Evolutionary conservation across 2,888 invertebrate genomes (phyloP).

Genomic region (Brassicogethes aeneus): DNA sequence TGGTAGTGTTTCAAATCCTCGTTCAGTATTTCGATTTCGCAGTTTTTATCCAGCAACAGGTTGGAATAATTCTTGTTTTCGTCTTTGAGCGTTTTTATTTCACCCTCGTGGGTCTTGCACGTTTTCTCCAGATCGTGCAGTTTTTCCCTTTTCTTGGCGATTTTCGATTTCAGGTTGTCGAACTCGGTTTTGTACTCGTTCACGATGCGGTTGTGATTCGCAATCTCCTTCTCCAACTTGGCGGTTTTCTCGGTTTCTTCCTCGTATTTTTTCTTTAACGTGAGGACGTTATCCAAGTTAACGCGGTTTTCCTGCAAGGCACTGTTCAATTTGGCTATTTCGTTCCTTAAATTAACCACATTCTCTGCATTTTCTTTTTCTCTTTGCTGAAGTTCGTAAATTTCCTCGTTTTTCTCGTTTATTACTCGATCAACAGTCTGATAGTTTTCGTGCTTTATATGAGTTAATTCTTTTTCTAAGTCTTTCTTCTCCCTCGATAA

Average conservation of each 20-base stretch:
- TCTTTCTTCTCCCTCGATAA: slow-evolving; percentile 50
- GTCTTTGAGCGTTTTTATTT: slow-evolving; percentile 40
- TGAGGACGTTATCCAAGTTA: slow-evolving; percentile 3
- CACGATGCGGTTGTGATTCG: slow-evolving; percentile 17
- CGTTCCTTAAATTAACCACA: slow-evolving; percentile 4
- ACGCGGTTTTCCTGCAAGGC: slow-evolving; percentile 4
- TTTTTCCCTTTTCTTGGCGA: slow-evolving; percentile 31
- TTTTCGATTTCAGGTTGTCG: slow-evolving; percentile 43
- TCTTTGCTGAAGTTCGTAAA: slow-evolving; percentile 43
- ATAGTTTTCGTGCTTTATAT: slow-evolving; percentile 40
- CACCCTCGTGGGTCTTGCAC: slow-evolving; percentile 20
- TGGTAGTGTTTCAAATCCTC: slow-evolving; percentile 46
- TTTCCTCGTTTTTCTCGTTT: slow-evolving; percentile 46
- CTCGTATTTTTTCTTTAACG: too few relatives aligned
- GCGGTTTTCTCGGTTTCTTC: slow-evolving; percentile 11
- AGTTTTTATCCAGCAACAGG: slow-evolving; percentile 40
- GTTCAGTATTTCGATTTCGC: slow-evolving; percentile 47
- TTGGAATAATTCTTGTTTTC: slow-evolving; percentile 33
- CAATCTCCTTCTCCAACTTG: slow-evolving; percentile 14
- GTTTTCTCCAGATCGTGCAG: slow-evolving; percentile 18
- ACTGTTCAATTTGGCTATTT: slow-evolving; percentile 3
- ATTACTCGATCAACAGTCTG: slow-evolving; percentile 47
- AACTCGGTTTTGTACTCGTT: slow-evolving; percentile 37
- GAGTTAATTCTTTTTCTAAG: slow-evolving; percentile 42
- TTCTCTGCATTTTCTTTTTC: background rate